Base-by-base conservation (phyloP, 2,888 invertebrate species). In the Limenitis camilla region DNA sequence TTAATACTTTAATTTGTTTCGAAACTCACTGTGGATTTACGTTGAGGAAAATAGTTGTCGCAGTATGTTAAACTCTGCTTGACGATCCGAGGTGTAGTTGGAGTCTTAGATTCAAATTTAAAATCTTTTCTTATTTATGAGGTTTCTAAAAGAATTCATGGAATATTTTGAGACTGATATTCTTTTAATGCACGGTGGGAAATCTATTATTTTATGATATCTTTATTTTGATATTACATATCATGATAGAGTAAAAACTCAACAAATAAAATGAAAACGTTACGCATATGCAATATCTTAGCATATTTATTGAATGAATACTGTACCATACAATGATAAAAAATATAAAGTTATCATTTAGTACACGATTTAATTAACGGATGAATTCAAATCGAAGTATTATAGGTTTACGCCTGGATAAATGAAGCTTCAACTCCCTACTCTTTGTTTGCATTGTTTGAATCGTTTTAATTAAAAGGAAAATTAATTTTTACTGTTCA, bases 61-160 rank as follows among this genome's bases (percentile, higher is more conserved):
- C n/a, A 6, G 29, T 38, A 45, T 29, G 19, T 44, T 30, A 39
- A 51, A 45, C 29, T 44, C 40, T 45, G 33, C 27, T 28, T 27
- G 49, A 38, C 28, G 32, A 39, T 50, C 31, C 35, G 9, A 33
- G 40, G 29, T 39, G 38, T 39, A 48, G 33, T 36, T 53, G 11
- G 10, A 7, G 39, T 2, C 19, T n/a, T n/a, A n/a, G 29, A 53
- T 28, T 36, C 36, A 35, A 32, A 44, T 53, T 45, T 53, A 36
- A 53, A 42, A 52, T 53, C 53, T 44, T 43, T 52, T 39, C 49
- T 52, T 59, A 59, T 56, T 59, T 56, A 54, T 56, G 50, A 54
- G 53, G 53, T 40, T 39, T 36, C 36, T 49, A 40, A 60, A 61
- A 58, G 56, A 53, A 52, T 52, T 56, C 52, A 47, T 56, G 52